These are phyloP conservation scores for Pocillopora meandrina DNA, from an alignment of 92 coral and sea anemone species.

Conservation along the genomic window DNA sequence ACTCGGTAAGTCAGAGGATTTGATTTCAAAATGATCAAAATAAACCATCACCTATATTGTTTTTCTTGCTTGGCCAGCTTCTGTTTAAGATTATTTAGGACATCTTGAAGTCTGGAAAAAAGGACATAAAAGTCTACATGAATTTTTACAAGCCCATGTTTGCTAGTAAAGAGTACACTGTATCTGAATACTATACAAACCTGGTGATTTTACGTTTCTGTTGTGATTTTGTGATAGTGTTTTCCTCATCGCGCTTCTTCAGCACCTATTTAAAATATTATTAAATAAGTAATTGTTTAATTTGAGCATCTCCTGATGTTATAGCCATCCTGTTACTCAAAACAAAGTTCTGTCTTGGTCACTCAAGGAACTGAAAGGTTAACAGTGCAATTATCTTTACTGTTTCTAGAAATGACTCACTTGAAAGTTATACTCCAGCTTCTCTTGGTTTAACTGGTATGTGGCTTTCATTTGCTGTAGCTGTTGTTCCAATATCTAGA, in stretches of 20 bases:
- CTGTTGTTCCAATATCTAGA: constrained; percentile 93
- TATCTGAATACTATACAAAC: constrained; percentile 28
- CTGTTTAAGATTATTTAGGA: constrained; percentile 88
- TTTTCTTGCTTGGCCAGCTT: constrained; percentile 93
- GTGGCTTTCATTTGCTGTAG: constrained; percentile 99
- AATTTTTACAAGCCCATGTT: neutral
- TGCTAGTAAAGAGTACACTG: neutral
- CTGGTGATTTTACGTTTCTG: constrained; percentile 97
- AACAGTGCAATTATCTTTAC: no score
- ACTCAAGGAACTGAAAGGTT: no score
- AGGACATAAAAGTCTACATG: neutral
- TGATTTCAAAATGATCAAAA: neutral
- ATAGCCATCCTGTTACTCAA: no score
- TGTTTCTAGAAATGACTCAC: constrained; percentile 16
- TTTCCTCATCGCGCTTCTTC: constrained; percentile 97
- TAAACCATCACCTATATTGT: constrained; percentile 75
- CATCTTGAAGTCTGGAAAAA: constrained; percentile 82
- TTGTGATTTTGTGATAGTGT: constrained; percentile 98
- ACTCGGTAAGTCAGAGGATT: neutral
- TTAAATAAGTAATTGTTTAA: neutral
- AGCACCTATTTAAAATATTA: constrained; percentile 61
- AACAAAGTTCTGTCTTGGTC: no score
- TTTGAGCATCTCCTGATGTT: no score
- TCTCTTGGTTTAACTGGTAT: constrained; percentile 97
- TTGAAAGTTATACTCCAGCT: constrained; percentile 97